Conservation (phyloP, 37 sponge, comb jelly and placozoan species). For the Beroe ovata region DNA sequence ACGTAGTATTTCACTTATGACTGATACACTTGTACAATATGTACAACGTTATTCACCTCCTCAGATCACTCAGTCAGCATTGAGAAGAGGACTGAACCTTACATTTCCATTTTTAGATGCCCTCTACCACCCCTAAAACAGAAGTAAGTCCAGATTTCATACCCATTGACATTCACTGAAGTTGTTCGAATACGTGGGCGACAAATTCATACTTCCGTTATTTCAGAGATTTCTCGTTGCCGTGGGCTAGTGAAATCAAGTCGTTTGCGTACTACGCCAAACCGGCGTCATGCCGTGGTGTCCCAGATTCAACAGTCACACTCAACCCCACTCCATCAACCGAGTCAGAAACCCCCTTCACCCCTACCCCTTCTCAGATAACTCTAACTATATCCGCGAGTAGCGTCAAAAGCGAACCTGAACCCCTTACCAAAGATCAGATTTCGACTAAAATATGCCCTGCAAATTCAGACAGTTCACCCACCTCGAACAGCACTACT, state of each 20-base stretch:
- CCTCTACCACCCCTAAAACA: slow-evolving; percentile 5
- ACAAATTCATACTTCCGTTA: too few species aligned
- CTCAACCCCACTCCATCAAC: background rate
- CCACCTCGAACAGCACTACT: background rate
- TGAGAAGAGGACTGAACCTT: background rate
- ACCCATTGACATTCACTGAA: too few species aligned
- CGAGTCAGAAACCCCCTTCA: background rate
- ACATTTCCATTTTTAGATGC: slow-evolving; percentile 6
- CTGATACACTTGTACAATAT: too few species aligned
- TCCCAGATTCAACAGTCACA: background rate
- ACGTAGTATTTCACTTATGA: too few species aligned
- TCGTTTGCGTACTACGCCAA: slow-evolving; percentile 48
- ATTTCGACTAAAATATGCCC: background rate
- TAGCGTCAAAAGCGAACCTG: background rate
- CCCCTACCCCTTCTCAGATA: background rate
- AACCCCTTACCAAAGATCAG: background rate
- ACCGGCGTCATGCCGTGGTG: background rate
- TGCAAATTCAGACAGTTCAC: background rate
- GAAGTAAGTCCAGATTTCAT: too few species aligned
- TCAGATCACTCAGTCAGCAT: background rate
- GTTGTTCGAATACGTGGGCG: too few species aligned
- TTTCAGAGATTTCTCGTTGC: slow-evolving; percentile 29
- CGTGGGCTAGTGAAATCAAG: slow-evolving; percentile 34
- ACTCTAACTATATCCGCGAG: background rate
- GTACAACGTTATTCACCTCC: too few species aligned